Base-by-base conservation (phyloP, 2,113 vertebrate genomes). In the Eulacestoma nigropectus region DNA sequence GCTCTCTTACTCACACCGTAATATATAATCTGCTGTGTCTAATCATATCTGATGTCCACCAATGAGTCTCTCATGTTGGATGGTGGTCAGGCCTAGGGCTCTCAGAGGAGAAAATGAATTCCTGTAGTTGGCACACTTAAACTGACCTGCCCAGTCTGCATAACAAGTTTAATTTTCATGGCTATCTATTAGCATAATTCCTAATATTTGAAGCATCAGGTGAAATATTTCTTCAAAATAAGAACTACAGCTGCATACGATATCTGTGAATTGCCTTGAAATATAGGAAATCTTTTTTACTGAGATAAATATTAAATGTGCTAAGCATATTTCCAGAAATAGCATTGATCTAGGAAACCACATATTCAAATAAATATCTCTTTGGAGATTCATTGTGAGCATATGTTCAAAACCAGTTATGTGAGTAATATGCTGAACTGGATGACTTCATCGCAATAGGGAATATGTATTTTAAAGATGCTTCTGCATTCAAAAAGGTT, bases 261-360 rank as follows among this genome's bases (percentile, higher is more conserved):
- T 78, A 75, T 44, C 41, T 65, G 41, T 83, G 59, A 53, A 46
- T 76, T 83, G 4, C 50, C 26, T 76, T 85, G 78, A 91, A 87
- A 76, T 87, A 30, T 1, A 35, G n/a, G 80, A 72, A 39, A 37
- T 33, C 15, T 16, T 53, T 84, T 91, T 82, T 76, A 56, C 11
- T 60, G 52, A 89, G 76, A 82, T 56, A 79, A 93, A 76, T 86
- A 83, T 32, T 65, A 69, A 84, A 82, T 60, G 6, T 68, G 22
- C 16, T 69, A 84, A 86, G 35, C 49, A 12, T 64, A 57, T 76
- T 93, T 93, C 53, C 67, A 85, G 82, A 89, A 94, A 88, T 10
- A 88, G 11, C 63, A 65, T 11, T 86, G 67, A 75, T 42, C 47
- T 80, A 72, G n/a, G 56, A 93, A 93, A 60, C 25, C 23, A 67